These are phyloP conservation scores for Embiotoca jacksoni DNA, from an alignment of 2,113 vertebrate genomes.

Conservation along the genomic window DNA sequence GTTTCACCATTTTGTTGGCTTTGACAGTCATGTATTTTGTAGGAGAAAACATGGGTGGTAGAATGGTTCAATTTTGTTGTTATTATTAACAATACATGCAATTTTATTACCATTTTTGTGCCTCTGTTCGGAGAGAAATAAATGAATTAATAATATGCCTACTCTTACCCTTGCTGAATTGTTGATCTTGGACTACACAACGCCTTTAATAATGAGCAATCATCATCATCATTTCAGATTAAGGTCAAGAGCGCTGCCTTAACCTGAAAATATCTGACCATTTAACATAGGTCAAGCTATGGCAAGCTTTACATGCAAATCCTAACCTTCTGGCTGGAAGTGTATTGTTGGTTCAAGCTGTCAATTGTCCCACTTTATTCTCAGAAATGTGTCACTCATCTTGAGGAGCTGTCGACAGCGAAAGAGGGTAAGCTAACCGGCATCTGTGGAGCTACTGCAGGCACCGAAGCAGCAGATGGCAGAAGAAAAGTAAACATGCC, in stretches of 20 bases:
- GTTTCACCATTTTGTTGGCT: neutral
- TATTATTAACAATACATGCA: conserved; percentile 1
- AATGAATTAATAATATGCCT: neutral
- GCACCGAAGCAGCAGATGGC: conserved; percentile 41
- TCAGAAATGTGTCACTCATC: conserved; percentile 39
- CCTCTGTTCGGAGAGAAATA: conserved; percentile 4
- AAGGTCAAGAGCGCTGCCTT: conserved; percentile 18
- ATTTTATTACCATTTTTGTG: neutral
- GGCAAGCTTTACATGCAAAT: conserved; percentile 35
- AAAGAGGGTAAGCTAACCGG: conserved; percentile 23
- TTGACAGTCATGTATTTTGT: neutral
- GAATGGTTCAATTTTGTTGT: neutral
- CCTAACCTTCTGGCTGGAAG: conserved; percentile 30
- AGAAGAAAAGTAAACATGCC: conserved; percentile 27
- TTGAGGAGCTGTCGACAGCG: conserved; percentile 40
- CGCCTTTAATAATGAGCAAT: conserved; percentile 6
- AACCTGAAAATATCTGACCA: conserved; percentile 5
- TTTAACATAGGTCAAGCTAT: conserved; percentile 31
- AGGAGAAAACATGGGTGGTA: too few relatives aligned
- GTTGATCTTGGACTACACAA: neutral
- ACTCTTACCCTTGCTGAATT: neutral
- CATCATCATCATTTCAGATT: neutral
- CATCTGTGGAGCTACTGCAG: conserved; percentile 33
- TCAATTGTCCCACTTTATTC: conserved; percentile 17
- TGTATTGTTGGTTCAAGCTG: conserved; percentile 29